Conservation (phyloP, 2,113 vertebrate species). For the Donacobius atricapilla region DNA sequence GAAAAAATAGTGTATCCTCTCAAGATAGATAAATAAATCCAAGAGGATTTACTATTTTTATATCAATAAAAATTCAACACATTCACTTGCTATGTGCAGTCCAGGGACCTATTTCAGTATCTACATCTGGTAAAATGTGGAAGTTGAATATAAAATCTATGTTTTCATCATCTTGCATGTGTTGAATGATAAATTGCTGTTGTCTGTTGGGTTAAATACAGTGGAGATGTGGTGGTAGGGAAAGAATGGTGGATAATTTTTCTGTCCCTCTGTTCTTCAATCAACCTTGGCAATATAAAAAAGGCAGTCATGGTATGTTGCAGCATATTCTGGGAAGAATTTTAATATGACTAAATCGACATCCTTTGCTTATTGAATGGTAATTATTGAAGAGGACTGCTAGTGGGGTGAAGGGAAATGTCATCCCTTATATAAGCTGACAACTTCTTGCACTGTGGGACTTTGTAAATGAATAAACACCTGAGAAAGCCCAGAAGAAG, state of each 20-base stretch:
- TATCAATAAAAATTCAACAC: not conserved
- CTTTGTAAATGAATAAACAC: not conserved
- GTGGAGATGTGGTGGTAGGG: not conserved
- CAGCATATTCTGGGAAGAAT: not conserved
- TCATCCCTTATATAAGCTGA: not conserved
- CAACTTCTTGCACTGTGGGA: not conserved
- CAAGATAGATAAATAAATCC: not conserved
- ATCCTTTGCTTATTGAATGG: not conserved
- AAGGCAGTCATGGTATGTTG: not conserved
- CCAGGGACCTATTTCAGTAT: not conserved
- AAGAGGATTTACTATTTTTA: not conserved
- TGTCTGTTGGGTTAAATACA: not conserved
- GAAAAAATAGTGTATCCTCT: not conserved
- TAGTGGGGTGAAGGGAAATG: rapidly evolving
- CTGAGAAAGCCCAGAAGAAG: not conserved
- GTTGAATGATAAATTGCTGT: not conserved
- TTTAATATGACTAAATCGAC: not conserved
- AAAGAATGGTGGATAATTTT: not conserved
- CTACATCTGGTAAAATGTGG: not conserved
- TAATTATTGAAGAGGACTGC: not conserved
- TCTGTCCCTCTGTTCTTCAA: not conserved
- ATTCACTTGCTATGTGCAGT: not conserved
- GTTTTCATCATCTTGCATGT: not conserved
- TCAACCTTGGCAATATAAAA: not conserved
- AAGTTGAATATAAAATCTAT: not conserved